Percentiles rank a stretch among this genome's conserved stretches.
Evolutionary conservation across 2,797 vertebrate genomes (phyloP).

Genomic region (Lateolabrax maculatus): DNA sequence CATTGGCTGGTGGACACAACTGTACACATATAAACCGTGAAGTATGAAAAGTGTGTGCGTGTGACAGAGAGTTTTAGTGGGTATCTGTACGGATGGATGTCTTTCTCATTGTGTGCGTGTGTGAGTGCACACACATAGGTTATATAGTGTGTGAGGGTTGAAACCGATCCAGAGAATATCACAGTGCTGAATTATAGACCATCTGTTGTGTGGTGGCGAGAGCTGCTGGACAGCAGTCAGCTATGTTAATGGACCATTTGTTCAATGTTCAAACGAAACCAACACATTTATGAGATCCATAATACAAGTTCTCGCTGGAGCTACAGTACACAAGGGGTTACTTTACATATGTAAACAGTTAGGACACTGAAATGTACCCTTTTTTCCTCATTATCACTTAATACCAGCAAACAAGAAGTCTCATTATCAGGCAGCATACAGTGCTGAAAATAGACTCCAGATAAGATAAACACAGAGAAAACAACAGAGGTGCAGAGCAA

Average conservation of each 20-base stretch:
- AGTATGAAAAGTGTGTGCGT: slow-evolving; percentile 26
- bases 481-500: slow-evolving; percentile 10
- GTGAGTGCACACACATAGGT: slow-evolving; percentile 47
- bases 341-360: slow-evolving; percentile 61
- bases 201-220: slow-evolving; percentile 74
- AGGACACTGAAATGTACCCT: slow-evolving; percentile 13
- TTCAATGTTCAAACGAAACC: slow-evolving; percentile 64
- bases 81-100: slow-evolving; percentile 43
- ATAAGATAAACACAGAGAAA: slow-evolving; percentile 21
- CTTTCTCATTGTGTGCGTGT: slow-evolving; percentile 36
- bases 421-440: slow-evolving; percentile 10
- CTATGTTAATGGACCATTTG: slow-evolving; percentile 77
- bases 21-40: slow-evolving; percentile 58
- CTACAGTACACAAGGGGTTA: slow-evolving; percentile 46
- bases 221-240: slow-evolving; percentile 73
- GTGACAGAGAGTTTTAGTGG: too few species aligned
- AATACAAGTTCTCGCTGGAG: slow-evolving; percentile 43
- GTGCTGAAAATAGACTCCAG: slow-evolving; percentile 17
- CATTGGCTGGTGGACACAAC: slow-evolving; percentile 67
- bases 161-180: slow-evolving; percentile 72
- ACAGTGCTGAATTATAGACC: slow-evolving; percentile 69
- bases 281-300: slow-evolving; percentile 60
- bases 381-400: slow-evolving; percentile 32
- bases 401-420: slow-evolving; percentile 40
- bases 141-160: slow-evolving; percentile 48